Evolutionary conservation across 2,888 invertebrate species (phyloP), one percentile per base, ranked within the genome.

Genomic region (Pimpla rufipes): DNA sequence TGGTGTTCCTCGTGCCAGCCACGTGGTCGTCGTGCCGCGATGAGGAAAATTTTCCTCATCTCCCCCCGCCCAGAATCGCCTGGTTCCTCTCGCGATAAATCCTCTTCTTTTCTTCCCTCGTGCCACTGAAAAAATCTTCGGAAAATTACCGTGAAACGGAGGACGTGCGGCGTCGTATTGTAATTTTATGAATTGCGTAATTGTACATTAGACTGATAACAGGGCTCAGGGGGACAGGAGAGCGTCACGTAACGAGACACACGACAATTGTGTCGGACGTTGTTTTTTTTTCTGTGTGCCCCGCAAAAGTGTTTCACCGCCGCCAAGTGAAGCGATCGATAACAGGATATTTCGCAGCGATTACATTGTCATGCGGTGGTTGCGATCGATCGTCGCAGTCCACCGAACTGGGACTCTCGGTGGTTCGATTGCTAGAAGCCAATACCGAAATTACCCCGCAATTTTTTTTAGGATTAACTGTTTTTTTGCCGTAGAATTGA

Each of bases 1-100:
- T n/a, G n/a, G 16, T 47, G 45, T 57, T n/a, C 45, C 83, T 83
- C 79, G 79, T 76, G 79, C 79, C 73, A 68, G 76, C 83, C 83
- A 83, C 83, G 83, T 80, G 79, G 76, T 67, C 52, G 71, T 75
- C 71, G 57, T 83, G 71, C 40, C 5, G 40, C 42, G 40, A 10
- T 5, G 29, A 29, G 76, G 55, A 80, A 73, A 76, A 73, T 76
- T 71, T 55, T 37, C 57, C 29, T 29, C 29, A n/a, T 73, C 55
- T 42, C 42, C 23, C 18, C 62, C 13, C 37, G 29, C 18, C 21
- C 42, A 45, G n/a, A 18, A 4, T 47, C 18, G 16, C 45, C 40
- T 4, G 10, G 47, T 59, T 81, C 23, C 37, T 16, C 3, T 18
- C 40, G 1, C 37, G 16, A 64, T 18, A 1, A 5, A 35, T 35